Evolutionary conservation across 2,113 vertebrate genomes (phyloP).

Genomic region (Cebus imitator): DNA sequence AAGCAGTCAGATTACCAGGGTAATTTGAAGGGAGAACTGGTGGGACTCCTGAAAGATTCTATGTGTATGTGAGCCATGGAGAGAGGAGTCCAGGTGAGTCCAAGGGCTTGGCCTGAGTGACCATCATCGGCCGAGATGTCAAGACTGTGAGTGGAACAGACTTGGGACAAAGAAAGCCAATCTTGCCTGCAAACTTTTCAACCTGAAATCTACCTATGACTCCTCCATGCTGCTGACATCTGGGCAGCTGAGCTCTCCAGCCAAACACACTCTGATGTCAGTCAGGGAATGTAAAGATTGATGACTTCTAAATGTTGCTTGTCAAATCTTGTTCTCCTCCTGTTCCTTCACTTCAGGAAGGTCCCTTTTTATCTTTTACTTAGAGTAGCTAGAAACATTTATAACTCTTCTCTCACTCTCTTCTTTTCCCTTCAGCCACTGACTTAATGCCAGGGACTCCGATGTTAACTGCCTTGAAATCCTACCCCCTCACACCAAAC

Average conservation of each 20-base stretch:
- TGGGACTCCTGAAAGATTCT: background rate
- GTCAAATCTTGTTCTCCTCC: background rate
- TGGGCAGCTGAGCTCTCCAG: background rate
- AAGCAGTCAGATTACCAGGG: background rate
- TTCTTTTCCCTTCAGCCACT: background rate
- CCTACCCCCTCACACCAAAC: background rate
- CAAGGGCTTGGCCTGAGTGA: background rate
- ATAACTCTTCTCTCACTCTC: background rate
- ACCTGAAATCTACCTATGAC: accelerated
- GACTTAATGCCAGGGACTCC: background rate
- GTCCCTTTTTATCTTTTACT: background rate
- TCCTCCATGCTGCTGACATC: background rate
- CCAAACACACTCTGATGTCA: background rate
- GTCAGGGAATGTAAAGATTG: background rate
- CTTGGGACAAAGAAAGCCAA: background rate
- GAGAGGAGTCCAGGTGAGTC: background rate
- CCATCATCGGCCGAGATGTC: background rate
- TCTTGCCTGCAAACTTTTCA: background rate
- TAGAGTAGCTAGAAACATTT: background rate
- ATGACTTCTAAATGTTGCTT: background rate
- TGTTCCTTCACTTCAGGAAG: background rate
- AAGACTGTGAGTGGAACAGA: background rate
- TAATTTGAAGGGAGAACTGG: background rate
- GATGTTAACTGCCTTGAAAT: background rate
- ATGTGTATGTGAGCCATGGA: background rate